These are phyloP conservation scores for Epinotia demarniana DNA, from an alignment of 2,888 invertebrate species.

Conservation along the genomic window DNA sequence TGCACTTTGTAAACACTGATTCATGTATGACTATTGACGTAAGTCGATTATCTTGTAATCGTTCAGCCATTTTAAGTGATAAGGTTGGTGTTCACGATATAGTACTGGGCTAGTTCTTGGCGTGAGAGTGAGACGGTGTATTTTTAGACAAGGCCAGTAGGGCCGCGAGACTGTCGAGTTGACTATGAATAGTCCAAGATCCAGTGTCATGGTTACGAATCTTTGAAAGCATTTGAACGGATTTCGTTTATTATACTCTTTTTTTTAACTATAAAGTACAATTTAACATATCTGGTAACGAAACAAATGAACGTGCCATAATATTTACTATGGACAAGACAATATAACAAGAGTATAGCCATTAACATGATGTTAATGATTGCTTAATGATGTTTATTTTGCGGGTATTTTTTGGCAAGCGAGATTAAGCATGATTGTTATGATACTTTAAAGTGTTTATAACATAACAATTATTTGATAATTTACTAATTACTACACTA, in stretches of 20 bases:
- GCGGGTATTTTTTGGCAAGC: not conserved
- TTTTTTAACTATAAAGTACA: too few relatives aligned
- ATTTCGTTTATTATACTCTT: not conserved
- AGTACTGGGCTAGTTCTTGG: constrained; percentile 65
- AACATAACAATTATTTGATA: not conserved
- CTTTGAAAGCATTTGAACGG: constrained; percentile 10
- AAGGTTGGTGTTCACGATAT: constrained; percentile 68
- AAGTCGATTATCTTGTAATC: constrained; percentile 72
- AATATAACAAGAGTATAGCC: too few relatives aligned
- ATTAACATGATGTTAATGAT: constrained; percentile 1
- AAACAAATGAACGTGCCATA: too few relatives aligned
- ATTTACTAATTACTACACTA: not conserved
- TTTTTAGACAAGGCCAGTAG: constrained; percentile 79
- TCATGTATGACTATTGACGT: constrained; percentile 64
- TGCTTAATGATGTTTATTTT: not conserved
- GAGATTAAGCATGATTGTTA: not conserved
- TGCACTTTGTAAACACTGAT: constrained; percentile 70
- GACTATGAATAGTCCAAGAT: constrained; percentile 56
- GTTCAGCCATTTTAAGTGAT: constrained; percentile 81
- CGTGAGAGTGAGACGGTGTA: constrained; percentile 69
- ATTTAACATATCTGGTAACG: too few relatives aligned
- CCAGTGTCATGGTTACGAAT: constrained; percentile 43
- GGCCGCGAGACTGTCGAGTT: constrained; percentile 65
- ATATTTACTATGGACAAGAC: too few relatives aligned
- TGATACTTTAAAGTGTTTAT: too few relatives aligned